Percentiles rank a stretch among this genome's conserved stretches.
These are phyloP conservation scores for Halesus radiatus DNA, from an alignment of 1,140 invertebrate species.

Conservation along the genomic window DNA sequence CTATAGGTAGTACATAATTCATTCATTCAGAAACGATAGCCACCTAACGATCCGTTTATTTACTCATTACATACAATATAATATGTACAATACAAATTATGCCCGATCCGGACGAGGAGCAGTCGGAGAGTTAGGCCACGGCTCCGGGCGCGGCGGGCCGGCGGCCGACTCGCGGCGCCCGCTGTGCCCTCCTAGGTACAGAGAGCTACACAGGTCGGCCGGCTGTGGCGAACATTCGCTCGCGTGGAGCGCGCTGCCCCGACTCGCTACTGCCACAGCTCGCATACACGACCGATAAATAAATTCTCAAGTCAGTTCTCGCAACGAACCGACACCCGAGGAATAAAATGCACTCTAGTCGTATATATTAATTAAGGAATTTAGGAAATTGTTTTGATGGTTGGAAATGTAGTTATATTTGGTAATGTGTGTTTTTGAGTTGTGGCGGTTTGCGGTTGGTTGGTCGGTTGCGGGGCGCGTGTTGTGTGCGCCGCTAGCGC, in stretches of 20 bases:
- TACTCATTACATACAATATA: constrained; percentile 32
- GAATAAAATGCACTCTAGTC: no score
- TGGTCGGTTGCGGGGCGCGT: not conserved
- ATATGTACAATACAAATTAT: constrained; percentile 7
- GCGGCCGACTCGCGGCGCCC: constrained; percentile 41
- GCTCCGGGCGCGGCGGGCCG: constrained; percentile 20
- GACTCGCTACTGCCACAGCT: not conserved
- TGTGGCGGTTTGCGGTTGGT: not conserved
- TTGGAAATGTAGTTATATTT: no score
- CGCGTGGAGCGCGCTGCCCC: not conserved
- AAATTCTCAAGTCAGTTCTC: no score
- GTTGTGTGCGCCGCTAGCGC: constrained; percentile 24
- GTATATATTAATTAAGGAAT: no score
- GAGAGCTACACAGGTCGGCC: constrained; percentile 21
- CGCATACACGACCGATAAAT: not conserved
- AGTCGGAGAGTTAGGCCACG: not conserved
- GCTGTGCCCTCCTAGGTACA: constrained; percentile 13
- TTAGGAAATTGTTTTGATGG: no score
- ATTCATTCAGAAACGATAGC: constrained; percentile 36
- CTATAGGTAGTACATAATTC: constrained; percentile 22
- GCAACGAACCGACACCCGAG: no score
- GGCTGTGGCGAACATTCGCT: constrained; percentile 22
- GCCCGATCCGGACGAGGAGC: not conserved
- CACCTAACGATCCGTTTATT: constrained; percentile 26
- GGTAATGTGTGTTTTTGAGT: not conserved